Evolutionary conservation across 2,113 vertebrate species (phyloP).

Genomic region (Caranx ignobilis): DNA sequence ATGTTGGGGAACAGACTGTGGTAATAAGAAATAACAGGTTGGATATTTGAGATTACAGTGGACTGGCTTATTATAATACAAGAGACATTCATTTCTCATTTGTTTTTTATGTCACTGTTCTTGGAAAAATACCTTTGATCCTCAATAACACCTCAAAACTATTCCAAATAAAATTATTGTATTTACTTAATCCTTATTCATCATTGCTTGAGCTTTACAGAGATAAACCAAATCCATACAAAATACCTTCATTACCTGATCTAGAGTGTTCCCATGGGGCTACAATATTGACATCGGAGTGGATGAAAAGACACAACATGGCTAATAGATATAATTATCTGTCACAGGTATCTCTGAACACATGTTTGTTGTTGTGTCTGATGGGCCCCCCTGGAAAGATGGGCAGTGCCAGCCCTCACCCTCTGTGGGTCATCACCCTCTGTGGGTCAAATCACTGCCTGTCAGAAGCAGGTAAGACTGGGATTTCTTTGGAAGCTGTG

Average conservation of each 20-base stretch:
- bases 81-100: background rate
- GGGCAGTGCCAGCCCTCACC: constrained; percentile 57
- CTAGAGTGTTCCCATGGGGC: constrained; percentile 49
- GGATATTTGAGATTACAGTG: constrained; percentile 15
- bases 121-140: background rate
- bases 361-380: constrained; percentile 73
- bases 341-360: constrained; percentile 71
- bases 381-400: constrained; percentile 72
- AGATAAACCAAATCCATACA: constrained; percentile 18
- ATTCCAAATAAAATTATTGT: background rate
- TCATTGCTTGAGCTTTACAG: background rate
- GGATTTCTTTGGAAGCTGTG: constrained; percentile 40
- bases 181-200: constrained; percentile 1
- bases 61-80: background rate
- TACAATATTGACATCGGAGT: constrained; percentile 77
- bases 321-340: constrained; percentile 78
- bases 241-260: background rate
- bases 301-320: constrained; percentile 52
- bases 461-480: constrained; percentile 38
- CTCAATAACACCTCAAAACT: background rate
- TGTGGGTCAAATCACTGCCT: constrained; percentile 34
- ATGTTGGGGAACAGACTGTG: constrained; percentile 14
- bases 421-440: constrained; percentile 41
- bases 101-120: background rate
- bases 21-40: constrained; percentile 27